A percentile compares a stretch with the other conserved stretches of the same genome.
These are phyloP conservation scores for Ctenopoma kingsleyae DNA, from an alignment of 2,797 vertebrate species.

Conservation along the genomic window DNA sequence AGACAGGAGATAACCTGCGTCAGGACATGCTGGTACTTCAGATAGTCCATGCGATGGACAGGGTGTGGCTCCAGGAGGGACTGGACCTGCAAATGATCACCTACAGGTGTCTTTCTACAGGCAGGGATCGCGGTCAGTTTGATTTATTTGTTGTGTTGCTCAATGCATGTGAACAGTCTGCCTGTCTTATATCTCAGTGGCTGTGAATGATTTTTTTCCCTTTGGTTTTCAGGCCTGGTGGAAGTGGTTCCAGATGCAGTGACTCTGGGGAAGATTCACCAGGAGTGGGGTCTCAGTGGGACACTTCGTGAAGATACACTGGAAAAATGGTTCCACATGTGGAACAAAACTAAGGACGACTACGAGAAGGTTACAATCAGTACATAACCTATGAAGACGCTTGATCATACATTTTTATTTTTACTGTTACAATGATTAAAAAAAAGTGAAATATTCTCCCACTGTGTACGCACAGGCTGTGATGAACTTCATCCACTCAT, in stretches of 20 bases:
- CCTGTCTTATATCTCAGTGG: not conserved
- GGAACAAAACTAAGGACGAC: constrained; percentile 90
- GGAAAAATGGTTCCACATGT: constrained; percentile 94
- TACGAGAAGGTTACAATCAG: constrained; percentile 89
- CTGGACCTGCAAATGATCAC: constrained; percentile 96
- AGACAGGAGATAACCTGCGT: constrained; percentile 93
- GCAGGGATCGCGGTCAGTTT: constrained; percentile 86
- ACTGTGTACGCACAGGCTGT: constrained; percentile 85
- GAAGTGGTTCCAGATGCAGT: constrained; percentile 94
- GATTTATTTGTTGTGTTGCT: constrained; percentile 1
- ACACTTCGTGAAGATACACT: constrained; percentile 92
- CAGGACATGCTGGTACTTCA: constrained; percentile 97
- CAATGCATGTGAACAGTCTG: no score
- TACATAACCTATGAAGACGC: not conserved
- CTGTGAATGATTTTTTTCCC: not conserved
- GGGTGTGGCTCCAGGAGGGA: constrained; percentile 92
- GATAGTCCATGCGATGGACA: constrained; percentile 93
- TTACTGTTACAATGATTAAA: no score
- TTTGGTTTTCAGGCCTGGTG: constrained; percentile 87
- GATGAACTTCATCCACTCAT: constrained; percentile 95
- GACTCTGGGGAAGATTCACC: constrained; percentile 94
- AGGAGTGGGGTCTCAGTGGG: constrained; percentile 91
- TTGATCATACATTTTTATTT: not conserved
- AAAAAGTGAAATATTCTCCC: not conserved
- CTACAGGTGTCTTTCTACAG: constrained; percentile 93